These are phyloP conservation scores for Muscidifurax raptorellus DNA, from an alignment of 1,140 invertebrate species.

Conservation along the genomic window DNA sequence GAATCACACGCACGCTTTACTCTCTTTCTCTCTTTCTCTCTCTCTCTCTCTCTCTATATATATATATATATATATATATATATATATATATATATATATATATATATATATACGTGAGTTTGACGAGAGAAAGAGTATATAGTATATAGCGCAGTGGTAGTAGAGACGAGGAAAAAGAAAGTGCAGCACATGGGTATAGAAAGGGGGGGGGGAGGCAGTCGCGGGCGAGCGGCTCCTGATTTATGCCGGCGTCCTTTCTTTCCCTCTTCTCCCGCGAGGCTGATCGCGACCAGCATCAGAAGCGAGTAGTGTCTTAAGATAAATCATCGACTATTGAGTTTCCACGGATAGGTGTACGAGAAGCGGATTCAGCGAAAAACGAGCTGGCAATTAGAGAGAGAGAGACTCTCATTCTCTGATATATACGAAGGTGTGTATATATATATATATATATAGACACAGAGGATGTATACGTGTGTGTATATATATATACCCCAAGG, in stretches of 20 bases:
- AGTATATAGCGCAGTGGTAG: background rate
- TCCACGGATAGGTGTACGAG: background rate
- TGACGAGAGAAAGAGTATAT: background rate
- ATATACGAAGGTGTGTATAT: background rate
- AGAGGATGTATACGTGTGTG: background rate
- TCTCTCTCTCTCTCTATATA: too few species aligned
- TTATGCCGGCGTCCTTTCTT: conserved; percentile 10
- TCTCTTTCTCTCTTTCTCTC: too few species aligned
- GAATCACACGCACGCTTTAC: conserved; percentile 9
- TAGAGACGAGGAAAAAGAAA: background rate
- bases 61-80: too few species aligned
- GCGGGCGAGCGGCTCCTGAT: background rate
- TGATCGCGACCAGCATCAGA: conserved; percentile 32
- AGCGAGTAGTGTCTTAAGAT: background rate
- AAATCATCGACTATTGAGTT: conserved; percentile 49
- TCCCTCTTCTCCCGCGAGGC: background rate
- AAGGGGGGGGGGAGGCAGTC: too few species aligned
- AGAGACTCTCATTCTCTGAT: background rate
- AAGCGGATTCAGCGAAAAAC: conserved; percentile 46
- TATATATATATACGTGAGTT: background rate
- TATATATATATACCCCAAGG: background rate
- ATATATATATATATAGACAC: background rate
- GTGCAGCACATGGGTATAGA: too few species aligned
- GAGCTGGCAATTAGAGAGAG: conserved; percentile 37
- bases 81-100: too few species aligned